These are phyloP conservation scores for Eublepharis macularius DNA, from an alignment of 2,113 vertebrate genomes.

Conservation along the genomic window DNA sequence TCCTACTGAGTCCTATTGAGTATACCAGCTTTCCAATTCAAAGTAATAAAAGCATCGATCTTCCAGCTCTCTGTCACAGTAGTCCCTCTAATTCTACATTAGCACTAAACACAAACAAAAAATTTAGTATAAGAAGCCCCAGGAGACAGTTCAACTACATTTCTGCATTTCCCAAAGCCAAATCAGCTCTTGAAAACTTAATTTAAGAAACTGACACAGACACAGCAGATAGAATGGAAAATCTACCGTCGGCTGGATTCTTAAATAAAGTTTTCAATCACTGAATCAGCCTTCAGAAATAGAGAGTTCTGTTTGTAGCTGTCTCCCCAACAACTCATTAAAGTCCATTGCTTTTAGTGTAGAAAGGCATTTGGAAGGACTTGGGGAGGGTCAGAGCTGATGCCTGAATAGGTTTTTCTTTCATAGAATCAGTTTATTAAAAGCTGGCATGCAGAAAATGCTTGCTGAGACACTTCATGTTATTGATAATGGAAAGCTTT, in stretches of 20 bases:
- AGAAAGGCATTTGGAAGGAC: slow-evolving; percentile 21
- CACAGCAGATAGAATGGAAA: slow-evolving; percentile 47
- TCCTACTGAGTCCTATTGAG: slow-evolving; percentile 49
- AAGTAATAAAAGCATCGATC: slow-evolving; percentile 66
- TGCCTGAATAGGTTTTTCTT: background rate
- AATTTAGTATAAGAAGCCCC: slow-evolving; percentile 56
- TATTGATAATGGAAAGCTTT: background rate
- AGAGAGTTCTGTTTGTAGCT: slow-evolving; percentile 33
- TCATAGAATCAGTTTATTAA: slow-evolving; percentile 26
- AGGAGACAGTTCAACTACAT: slow-evolving; percentile 42
- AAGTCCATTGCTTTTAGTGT: slow-evolving; percentile 22
- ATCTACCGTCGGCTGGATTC: slow-evolving; percentile 39
- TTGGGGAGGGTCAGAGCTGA: slow-evolving; percentile 2
- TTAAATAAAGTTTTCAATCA: slow-evolving; percentile 54
- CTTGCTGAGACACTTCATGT: background rate
- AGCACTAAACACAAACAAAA: slow-evolving; percentile 64
- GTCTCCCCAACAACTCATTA: slow-evolving; percentile 46
- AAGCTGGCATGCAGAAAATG: slow-evolving; percentile 19
- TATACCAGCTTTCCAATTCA: slow-evolving; percentile 57
- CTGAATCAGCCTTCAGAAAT: slow-evolving; percentile 14
- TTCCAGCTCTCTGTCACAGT: slow-evolving; percentile 60
- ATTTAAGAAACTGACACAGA: slow-evolving; percentile 59
- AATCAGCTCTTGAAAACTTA: slow-evolving; percentile 62
- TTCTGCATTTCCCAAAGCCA: slow-evolving; percentile 63
- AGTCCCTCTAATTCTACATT: slow-evolving; percentile 63